Conservation (phyloP, 2,113 vertebrate genomes). For the Ailurus styani region DNA sequence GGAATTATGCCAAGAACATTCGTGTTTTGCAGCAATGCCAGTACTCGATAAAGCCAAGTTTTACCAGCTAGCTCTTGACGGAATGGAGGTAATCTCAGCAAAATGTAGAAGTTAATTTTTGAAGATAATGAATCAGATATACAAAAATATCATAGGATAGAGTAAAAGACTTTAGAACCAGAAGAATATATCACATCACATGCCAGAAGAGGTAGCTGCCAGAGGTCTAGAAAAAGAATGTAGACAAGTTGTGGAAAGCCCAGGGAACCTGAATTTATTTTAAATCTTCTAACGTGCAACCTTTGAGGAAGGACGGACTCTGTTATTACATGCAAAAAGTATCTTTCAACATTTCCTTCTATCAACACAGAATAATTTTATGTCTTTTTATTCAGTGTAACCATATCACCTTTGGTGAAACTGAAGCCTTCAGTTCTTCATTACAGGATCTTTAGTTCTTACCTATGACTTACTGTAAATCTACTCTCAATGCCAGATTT, state of each 20-base stretch:
- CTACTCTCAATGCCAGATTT: not conserved
- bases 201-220: not conserved
- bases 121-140: not conserved
- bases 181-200: not conserved
- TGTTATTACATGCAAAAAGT: not conserved
- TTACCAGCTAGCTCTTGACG: not conserved
- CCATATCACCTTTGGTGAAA: not conserved
- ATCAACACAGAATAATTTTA: not conserved
- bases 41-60: not conserved
- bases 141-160: not conserved
- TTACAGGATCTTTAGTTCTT: not conserved
- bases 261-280: not conserved
- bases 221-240: not conserved
- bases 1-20: conserved; percentile 6
- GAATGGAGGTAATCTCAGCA: not conserved
- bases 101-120: conserved; percentile 12
- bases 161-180: not conserved
- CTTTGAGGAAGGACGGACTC: not conserved
- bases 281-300: not conserved
- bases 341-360: not conserved
- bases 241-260: not conserved
- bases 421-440: not conserved
- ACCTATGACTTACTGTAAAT: not conserved
- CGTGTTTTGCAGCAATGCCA: rapidly evolving
- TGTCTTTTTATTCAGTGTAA: not conserved